phyloP scores from a whole-genome alignment of 1,140 invertebrate genomes.

The Eufriesea mexicana region DNA sequence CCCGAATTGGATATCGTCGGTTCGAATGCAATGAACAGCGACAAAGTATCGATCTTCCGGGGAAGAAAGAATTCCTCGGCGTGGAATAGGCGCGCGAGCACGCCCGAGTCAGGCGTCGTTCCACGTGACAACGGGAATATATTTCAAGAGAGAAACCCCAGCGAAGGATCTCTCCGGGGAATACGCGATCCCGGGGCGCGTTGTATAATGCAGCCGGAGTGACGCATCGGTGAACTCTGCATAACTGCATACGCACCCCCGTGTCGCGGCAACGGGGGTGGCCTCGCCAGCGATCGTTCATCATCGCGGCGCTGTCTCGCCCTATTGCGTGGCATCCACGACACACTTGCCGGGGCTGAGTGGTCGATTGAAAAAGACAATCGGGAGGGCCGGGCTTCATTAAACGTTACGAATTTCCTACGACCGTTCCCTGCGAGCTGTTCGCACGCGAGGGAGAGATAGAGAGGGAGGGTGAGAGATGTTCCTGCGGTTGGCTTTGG shows the following conservation, averaged over 20 bases:
- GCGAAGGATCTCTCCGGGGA: constrained; percentile 57
- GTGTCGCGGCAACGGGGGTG: constrained; percentile 53
- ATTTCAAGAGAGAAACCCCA: constrained; percentile 58
- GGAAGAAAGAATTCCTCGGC: constrained; percentile 35
- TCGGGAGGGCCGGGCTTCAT: constrained; percentile 33
- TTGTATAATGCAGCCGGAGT: constrained; percentile 72
- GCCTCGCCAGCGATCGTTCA: constrained; percentile 60
- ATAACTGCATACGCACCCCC: constrained; percentile 75
- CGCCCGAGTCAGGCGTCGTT: constrained; percentile 48
- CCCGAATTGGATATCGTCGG: neutral
- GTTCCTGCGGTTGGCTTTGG: neutral
- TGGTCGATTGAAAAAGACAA: constrained; percentile 53
- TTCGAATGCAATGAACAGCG: neutral
- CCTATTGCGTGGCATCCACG: constrained; percentile 37
- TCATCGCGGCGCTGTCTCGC: constrained; percentile 67
- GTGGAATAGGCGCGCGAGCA: neutral
- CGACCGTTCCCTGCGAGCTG: neutral
- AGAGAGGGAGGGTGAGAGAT: neutral
- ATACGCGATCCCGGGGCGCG: constrained; percentile 61
- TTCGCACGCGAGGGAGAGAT: neutral
- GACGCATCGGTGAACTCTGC: constrained; percentile 74
- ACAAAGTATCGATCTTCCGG: constrained; percentile 32
- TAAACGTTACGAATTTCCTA: constrained; percentile 42
- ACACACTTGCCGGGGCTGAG: constrained; percentile 38
- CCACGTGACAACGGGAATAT: constrained; percentile 59